These are phyloP conservation scores for Trimorus sp. DNA, from an alignment of 2,888 invertebrate genomes.

Conservation along the genomic window DNA sequence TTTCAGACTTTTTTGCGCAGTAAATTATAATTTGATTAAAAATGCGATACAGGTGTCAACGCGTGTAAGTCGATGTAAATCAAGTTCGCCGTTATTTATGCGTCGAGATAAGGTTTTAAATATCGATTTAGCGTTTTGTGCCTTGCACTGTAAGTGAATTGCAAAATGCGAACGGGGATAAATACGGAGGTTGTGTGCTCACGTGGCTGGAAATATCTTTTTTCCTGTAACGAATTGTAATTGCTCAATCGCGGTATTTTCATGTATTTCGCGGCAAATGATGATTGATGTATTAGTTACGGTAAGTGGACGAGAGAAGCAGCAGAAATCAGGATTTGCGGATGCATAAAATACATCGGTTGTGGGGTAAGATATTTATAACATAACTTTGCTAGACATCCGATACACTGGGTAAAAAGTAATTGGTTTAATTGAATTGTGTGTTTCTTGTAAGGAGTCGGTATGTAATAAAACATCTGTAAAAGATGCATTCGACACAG, in stretches of 20 bases:
- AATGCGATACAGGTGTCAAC: constrained; percentile 46
- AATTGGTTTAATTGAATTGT: constrained; percentile 35
- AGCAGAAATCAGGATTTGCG: too few species aligned
- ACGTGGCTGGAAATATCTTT: constrained; percentile 24
- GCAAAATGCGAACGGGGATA: constrained; percentile 36
- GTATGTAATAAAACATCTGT: neutral
- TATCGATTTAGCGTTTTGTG: constrained; percentile 49
- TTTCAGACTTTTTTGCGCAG: too few species aligned
- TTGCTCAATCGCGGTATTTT: constrained; percentile 29
- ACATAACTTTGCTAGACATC: constrained; percentile 3
- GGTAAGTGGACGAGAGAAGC: too few species aligned
- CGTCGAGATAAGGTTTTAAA: constrained; percentile 53
- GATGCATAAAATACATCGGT: too few species aligned
- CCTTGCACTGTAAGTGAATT: constrained; percentile 50
- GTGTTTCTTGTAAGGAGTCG: constrained; percentile 26
- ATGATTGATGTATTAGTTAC: neutral
- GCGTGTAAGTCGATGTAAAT: constrained; percentile 50
- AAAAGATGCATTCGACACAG: constrained; percentile 5
- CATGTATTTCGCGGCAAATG: constrained; percentile 7
- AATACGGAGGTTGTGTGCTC: constrained; percentile 23
- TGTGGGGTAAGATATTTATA: constrained; percentile 11
- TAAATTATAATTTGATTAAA: neutral
- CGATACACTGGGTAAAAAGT: constrained; percentile 22
- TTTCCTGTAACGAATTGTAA: constrained; percentile 5
- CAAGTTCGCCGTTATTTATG: constrained; percentile 57